Conservation (phyloP, 2,888 invertebrate genomes). For the Sminthurinus aureus region DNA sequence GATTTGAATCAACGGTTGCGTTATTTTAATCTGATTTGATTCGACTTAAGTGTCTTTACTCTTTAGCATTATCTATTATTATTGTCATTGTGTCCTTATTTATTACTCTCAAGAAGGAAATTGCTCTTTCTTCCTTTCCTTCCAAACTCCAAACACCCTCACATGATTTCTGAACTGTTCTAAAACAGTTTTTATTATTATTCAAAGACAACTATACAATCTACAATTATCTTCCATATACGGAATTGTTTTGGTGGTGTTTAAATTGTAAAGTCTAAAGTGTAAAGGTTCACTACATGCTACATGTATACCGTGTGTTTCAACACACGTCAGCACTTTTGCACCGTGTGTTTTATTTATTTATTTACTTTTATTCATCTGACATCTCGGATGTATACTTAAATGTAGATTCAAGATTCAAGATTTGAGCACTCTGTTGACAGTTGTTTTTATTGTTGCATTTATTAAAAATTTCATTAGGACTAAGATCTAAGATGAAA, state of each 20-base stretch:
- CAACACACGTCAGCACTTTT: too few species aligned
- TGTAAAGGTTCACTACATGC: too few species aligned
- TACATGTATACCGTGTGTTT: too few species aligned
- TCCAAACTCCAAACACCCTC: neutral
- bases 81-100: neutral
- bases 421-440: too few species aligned
- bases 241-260: neutral
- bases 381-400: too few species aligned
- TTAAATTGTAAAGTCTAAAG: neutral
- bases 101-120: neutral
- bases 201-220: constrained; percentile 4
- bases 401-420: too few species aligned
- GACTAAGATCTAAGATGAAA: too few species aligned
- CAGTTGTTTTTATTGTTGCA: too few species aligned
- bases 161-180: neutral
- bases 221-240: constrained; percentile 4
- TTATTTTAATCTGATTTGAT: constrained; percentile 16
- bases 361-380: too few species aligned
- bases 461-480: too few species aligned
- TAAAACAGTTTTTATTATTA: constrained; percentile 14
- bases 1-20: neutral
- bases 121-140: neutral
- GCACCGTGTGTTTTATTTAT: too few species aligned
- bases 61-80: neutral
- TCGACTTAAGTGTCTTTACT: neutral